These are phyloP conservation scores for Etheostoma nigrum DNA, from an alignment of 2,797 vertebrate species.

Conservation along the genomic window DNA sequence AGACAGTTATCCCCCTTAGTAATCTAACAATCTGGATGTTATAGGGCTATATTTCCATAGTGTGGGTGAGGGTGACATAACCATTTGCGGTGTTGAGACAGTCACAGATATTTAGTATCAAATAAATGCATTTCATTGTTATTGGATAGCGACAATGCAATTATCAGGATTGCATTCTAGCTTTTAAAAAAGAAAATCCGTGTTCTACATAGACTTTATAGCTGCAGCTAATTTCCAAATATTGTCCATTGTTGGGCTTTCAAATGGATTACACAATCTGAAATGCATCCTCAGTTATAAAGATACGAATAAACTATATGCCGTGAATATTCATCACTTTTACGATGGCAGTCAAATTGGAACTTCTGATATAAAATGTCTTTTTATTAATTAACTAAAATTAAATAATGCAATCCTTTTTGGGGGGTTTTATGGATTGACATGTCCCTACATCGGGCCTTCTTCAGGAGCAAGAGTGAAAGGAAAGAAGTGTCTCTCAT, in stretches of 20 bases:
- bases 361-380: neutral
- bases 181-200: conserved; percentile 53
- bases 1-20: conserved; percentile 25
- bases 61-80: neutral
- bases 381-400: neutral
- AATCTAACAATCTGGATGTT: conserved; percentile 48
- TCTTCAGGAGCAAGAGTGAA: neutral
- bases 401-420: neutral
- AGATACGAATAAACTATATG: neutral
- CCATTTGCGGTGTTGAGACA: neutral
- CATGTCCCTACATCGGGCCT: neutral
- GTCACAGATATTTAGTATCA: conserved; percentile 38
- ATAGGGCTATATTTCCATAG: conserved; percentile 22
- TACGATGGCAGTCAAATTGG: neutral
- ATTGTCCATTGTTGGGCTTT: conserved; percentile 49
- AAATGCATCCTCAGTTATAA: conserved; percentile 8
- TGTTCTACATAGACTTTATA: conserved; percentile 43
- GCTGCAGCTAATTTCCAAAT: conserved; percentile 34
- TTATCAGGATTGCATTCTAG: conserved; percentile 58
- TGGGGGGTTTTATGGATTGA: neutral
- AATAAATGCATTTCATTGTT: conserved; percentile 46
- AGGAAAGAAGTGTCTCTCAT: neutral
- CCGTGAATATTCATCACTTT: neutral
- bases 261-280: conserved; percentile 51
- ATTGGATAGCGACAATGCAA: conserved; percentile 50